A percentile compares a stretch with the other conserved stretches of the same genome.
Conservation (phyloP, 2,113 vertebrate genomes). For the Clarias batrachus region DNA sequence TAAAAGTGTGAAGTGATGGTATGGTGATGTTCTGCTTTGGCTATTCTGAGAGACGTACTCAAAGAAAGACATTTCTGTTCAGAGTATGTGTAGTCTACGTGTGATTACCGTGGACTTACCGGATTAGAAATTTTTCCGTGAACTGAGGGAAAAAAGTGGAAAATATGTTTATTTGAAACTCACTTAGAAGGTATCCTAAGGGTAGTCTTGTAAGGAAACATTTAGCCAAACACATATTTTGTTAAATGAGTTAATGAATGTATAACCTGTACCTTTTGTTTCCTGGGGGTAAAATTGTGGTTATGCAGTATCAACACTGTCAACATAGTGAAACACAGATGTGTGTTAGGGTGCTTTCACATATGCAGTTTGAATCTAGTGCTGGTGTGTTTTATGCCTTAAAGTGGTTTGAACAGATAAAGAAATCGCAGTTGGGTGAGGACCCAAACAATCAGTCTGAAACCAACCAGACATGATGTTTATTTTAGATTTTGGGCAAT, state of each 20-base stretch:
- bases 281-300: neutral
- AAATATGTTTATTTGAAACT: neutral
- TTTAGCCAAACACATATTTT: neutral
- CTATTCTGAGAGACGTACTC: neutral
- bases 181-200: neutral
- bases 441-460: neutral
- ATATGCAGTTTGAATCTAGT: neutral
- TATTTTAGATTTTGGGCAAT: neutral
- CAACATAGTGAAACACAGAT: neutral
- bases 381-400: neutral
- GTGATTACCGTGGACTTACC: neutral
- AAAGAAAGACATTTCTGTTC: neutral
- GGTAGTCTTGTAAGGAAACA: neutral
- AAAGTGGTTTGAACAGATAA: neutral
- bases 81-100: neutral
- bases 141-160: neutral
- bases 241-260: neutral
- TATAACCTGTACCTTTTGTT: neutral
- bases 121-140: neutral
- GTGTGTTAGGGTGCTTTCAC: neutral
- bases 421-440: neutral
- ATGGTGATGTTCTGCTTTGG: neutral
- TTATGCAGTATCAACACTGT: neutral
- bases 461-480: neutral
- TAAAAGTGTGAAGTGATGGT: constrained; percentile 14